Conservation (phyloP, 2,113 vertebrate species). For the Psilopsiagon aurifrons region DNA sequence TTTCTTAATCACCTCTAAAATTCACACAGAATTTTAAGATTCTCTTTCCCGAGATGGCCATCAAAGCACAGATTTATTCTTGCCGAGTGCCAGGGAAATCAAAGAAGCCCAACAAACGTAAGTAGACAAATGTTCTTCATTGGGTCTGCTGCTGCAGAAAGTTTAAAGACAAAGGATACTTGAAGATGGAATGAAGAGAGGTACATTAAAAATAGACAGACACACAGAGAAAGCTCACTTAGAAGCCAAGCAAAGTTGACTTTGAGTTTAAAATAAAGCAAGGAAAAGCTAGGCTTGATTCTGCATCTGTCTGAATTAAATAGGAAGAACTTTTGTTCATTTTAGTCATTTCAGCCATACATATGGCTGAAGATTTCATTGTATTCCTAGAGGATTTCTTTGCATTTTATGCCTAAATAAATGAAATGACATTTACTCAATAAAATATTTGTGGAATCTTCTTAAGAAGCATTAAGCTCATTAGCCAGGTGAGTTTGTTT, state of each 20-base stretch:
- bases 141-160: neutral
- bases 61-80: neutral
- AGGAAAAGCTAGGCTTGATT: neutral
- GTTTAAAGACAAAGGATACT: neutral
- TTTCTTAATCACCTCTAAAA: neutral
- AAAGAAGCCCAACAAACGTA: neutral
- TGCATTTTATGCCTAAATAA: neutral
- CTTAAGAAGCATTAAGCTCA: neutral
- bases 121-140: neutral
- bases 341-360: neutral
- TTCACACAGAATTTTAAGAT: neutral
- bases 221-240: neutral
- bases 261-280: neutral
- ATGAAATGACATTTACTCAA: neutral
- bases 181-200: neutral
- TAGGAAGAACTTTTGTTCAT: neutral
- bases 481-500: constrained; percentile 15
- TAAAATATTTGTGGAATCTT: neutral
- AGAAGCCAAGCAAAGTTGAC: neutral
- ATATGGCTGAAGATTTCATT: neutral
- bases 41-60: neutral
- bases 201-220: neutral
- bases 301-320: neutral
- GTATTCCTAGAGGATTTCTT: neutral
- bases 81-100: neutral